Evolutionary conservation across 2,888 invertebrate species (phyloP).

Genomic region (Cheilosia impressa): DNA sequence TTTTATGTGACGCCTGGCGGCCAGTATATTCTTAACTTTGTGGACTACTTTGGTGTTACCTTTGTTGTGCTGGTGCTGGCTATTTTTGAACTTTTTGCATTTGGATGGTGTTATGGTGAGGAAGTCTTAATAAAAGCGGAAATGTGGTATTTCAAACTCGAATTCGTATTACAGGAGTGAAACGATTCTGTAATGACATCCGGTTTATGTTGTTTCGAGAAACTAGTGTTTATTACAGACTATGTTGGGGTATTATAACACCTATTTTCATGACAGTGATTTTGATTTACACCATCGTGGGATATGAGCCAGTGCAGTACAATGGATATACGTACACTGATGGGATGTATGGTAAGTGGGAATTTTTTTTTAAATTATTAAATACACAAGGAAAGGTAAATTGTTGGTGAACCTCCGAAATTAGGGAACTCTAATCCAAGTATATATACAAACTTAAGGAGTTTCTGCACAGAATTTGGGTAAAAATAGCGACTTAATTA

Average conservation of each 20-base stretch:
- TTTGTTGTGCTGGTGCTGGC: slow-evolving; percentile 89
- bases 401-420: too few species aligned
- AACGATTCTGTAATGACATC: slow-evolving; percentile 88
- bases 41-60: slow-evolving; percentile 90
- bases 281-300: slow-evolving; percentile 88
- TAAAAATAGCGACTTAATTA: too few species aligned
- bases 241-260: slow-evolving; percentile 91
- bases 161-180: slow-evolving; percentile 83
- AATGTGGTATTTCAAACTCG: neutral
- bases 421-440: too few species aligned
- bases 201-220: slow-evolving; percentile 91
- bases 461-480: too few species aligned
- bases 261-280: slow-evolving; percentile 89
- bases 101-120: slow-evolving; percentile 90
- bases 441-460: too few species aligned
- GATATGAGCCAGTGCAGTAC: slow-evolving; percentile 86
- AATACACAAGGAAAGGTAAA: too few species aligned
- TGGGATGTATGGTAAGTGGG: slow-evolving; percentile 85
- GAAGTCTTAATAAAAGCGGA: too few species aligned
- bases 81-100: slow-evolving; percentile 87
- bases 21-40: slow-evolving; percentile 88
- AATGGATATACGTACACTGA: slow-evolving; percentile 86
- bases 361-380: neutral
- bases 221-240: slow-evolving; percentile 89
- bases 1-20: slow-evolving; percentile 89